Conservation (phyloP, 2,113 vertebrate genomes). For the Hippocampus barbouri region DNA sequence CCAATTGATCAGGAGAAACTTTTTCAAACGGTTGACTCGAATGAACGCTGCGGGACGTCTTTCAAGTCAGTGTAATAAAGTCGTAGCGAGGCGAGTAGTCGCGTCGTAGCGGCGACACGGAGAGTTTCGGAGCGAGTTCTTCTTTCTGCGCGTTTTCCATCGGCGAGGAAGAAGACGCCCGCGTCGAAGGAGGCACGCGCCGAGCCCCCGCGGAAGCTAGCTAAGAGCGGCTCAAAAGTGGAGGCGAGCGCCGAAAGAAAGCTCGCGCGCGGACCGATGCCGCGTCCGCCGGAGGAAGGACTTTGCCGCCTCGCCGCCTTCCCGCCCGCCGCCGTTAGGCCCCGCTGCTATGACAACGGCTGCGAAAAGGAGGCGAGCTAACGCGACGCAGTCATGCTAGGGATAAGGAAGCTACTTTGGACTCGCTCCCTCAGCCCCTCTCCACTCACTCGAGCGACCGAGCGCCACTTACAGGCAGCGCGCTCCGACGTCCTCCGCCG, state of each 20-base stretch:
- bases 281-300: constrained; percentile 55
- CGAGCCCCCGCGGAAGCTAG: background rate
- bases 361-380: constrained; percentile 54
- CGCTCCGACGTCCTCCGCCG: constrained; percentile 66
- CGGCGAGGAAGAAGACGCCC: background rate
- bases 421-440: constrained; percentile 58
- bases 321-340: constrained; percentile 45
- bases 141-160: background rate
- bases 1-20: background rate
- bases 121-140: background rate
- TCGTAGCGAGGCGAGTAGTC: background rate
- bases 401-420: constrained; percentile 73
- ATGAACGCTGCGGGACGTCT: background rate
- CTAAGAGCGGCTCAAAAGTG: background rate
- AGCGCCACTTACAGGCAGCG: constrained; percentile 74
- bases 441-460: constrained; percentile 58
- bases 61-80: background rate
- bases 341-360: constrained; percentile 70
- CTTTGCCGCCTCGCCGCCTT: background rate
- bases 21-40: background rate
- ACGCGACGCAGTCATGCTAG: constrained; percentile 67
- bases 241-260: background rate
- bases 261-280: constrained; percentile 14
- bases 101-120: background rate
- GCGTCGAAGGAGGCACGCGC: background rate